Base-by-base conservation (phyloP, 2,888 invertebrate species). In the Julus scanicus region DNA sequence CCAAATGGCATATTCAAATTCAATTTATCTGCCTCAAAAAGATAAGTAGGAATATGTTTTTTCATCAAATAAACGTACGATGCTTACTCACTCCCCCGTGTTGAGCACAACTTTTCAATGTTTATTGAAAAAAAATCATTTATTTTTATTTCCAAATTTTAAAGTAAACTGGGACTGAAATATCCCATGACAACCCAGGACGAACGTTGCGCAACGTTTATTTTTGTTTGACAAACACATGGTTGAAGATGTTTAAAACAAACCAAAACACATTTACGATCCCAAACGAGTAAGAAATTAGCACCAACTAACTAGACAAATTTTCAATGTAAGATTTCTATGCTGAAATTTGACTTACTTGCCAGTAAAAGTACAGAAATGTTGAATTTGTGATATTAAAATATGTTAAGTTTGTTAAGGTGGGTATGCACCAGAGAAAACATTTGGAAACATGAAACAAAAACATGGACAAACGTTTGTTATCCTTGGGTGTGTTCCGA, bases 121-220 rank as follows among this genome's bases (percentile, higher is more conserved):
- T 71, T 71, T 71, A 71, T 71, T 71, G 71, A 71, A 71, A 71
- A 53, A 53, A 71, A 71, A n/a, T 71, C 71, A 71, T 71, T 71
- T 71, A 71, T 71, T 71, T 71, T n/a, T 71, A 71, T 71, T 71
- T 71, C 29, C 29, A 71, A 71, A 71, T 29, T 71, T 71, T 71
- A 37, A 71, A 71, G 29, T 29, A 71, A 71, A 71, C 71, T 71
- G 71, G 71, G 6, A 29, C 29, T 71, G 71, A 71, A 71, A 71
- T 29, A 71, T 29, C 71, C 29, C 71, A 29, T 29, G 71, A 71
- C 71, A 29, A 11, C 71, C 71, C 5, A 63, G 63, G n/a, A 17
- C 9, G 20, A n/a, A 6, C 20, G 63, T 63, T 63, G 63, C n/a
- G 71, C 29, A 29, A n/a, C 8, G 71, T 71, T 71, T 71, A 71